Evolutionary conservation across 2,888 invertebrate genomes (phyloP), one percentile per base, ranked within the genome.

Genomic region (Tipula unca): DNA sequence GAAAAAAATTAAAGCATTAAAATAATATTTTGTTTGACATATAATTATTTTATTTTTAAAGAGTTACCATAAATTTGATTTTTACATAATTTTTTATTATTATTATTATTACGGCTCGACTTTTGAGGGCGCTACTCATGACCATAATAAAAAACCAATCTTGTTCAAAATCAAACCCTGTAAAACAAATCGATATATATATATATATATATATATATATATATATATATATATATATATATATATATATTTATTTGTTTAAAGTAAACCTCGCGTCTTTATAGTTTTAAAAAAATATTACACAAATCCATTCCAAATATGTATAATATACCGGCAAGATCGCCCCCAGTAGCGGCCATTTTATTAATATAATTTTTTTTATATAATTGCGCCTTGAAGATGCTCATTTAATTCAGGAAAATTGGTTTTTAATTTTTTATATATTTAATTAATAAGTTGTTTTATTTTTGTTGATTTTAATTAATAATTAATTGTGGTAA

Each of bases 381-480:
- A 10, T 32, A 69, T 25, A 25, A 69, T 25, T 69, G 69, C 69
- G 69, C 69, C 69, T 25, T 25, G 69, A 69, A 69, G 69, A 69
- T 69, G 69, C 69, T 69, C 69, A 69, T 69, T 69, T 69, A 69
- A 69, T 69, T 69, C 69, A 69, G 69, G 69, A 69, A 69, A 25
- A 69, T 69, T 69, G 69, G 69, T 69, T 69, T 69, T 69, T 69
- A 69, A 17, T 54, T 54, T 54, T 54, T 54, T 69, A 69, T 69
- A 69, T 25, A 69, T 25, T 17, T 69, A 69, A 13, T 69, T 69
- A 5, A 39, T 69, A 69, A 69, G 69, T 69, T 25, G 25, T 69
- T 69, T 69, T 69, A 69, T 69, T 69, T 69, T 69, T 69, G 69
- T 69, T 69, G 69, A 69, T 25, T 25, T 69, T 17, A 54, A 69